phyloP scores from a whole-genome alignment of 1,140 invertebrate species.

The Plectrocnemia conspersa region DNA sequence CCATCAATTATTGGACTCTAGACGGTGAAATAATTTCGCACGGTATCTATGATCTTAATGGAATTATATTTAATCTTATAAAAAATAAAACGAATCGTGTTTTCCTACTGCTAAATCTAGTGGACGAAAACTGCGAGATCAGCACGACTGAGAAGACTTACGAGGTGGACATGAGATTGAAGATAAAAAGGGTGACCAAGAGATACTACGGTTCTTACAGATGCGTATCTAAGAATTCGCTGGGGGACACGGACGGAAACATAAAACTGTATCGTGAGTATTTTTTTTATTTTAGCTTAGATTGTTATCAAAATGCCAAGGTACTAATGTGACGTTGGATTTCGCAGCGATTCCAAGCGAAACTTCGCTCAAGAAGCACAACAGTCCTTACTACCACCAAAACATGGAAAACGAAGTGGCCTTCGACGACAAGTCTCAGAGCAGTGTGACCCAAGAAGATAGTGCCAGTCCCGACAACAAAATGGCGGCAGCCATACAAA shows the following conservation, averaged over 20 bases:
- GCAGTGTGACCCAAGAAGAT: slow-evolving; percentile 13
- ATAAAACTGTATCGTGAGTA: slow-evolving; percentile 90
- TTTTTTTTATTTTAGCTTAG: neutral
- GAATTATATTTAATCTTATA: neutral
- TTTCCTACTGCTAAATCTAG: slow-evolving; percentile 35
- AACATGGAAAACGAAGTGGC: slow-evolving; percentile 28
- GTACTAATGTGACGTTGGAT: neutral
- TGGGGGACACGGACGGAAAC: slow-evolving; percentile 86
- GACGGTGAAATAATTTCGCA: slow-evolving; percentile 75
- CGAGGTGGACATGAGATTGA: slow-evolving; percentile 82
- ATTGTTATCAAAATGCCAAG: neutral
- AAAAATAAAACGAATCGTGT: neutral
- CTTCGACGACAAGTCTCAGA: slow-evolving; percentile 11
- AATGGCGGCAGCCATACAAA: slow-evolving; percentile 30
- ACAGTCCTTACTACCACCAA: slow-evolving; percentile 26
- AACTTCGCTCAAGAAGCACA: slow-evolving; percentile 24
- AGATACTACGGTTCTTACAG: slow-evolving; percentile 77
- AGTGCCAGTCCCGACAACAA: slow-evolving; percentile 15
- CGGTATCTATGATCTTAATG: slow-evolving; percentile 51
- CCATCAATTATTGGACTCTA: slow-evolving; percentile 83
- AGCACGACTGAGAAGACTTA: slow-evolving; percentile 64
- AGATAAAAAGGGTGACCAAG: slow-evolving; percentile 66
- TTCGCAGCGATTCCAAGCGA: slow-evolving; percentile 28
- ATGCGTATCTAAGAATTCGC: slow-evolving; percentile 89
- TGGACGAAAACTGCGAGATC: slow-evolving; percentile 51